Evolutionary conservation across 2,113 vertebrate genomes (phyloP).

Genomic region (Ginglymostoma cirratum): DNA sequence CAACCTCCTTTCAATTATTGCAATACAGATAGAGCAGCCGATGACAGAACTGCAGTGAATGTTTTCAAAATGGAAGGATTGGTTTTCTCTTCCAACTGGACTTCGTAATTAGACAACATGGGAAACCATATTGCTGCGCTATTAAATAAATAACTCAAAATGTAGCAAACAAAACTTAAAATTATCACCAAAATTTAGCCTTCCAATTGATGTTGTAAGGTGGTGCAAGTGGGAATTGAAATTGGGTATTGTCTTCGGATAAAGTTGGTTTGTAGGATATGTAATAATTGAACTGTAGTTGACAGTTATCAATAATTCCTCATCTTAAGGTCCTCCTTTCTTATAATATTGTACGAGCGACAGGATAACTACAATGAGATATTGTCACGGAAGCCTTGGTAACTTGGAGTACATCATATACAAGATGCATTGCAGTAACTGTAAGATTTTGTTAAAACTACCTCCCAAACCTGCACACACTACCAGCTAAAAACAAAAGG

Average conservation of each 20-base stretch:
- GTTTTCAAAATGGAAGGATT: background rate
- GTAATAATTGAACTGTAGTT: background rate
- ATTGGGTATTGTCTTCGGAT: background rate
- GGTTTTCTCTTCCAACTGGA: background rate
- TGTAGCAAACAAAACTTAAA: background rate
- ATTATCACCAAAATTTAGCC: too few relatives aligned
- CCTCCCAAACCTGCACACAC: background rate
- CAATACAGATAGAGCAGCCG: background rate
- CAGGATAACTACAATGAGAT: background rate
- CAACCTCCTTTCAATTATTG: background rate
- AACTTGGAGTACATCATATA: background rate
- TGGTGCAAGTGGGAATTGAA: background rate
- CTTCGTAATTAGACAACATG: too few relatives aligned
- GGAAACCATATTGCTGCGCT: too few relatives aligned
- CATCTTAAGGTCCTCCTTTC: background rate
- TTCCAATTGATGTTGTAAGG: background rate
- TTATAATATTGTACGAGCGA: background rate
- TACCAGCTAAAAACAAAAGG: background rate
- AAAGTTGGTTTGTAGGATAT: background rate
- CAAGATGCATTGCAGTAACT: background rate
- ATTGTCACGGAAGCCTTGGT: background rate
- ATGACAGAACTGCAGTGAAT: background rate
- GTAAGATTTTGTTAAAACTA: background rate
- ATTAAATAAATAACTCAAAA: background rate
- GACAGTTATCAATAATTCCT: background rate